Conservation (phyloP, 2,797 vertebrate genomes). For the Gallinago solitaria region DNA sequence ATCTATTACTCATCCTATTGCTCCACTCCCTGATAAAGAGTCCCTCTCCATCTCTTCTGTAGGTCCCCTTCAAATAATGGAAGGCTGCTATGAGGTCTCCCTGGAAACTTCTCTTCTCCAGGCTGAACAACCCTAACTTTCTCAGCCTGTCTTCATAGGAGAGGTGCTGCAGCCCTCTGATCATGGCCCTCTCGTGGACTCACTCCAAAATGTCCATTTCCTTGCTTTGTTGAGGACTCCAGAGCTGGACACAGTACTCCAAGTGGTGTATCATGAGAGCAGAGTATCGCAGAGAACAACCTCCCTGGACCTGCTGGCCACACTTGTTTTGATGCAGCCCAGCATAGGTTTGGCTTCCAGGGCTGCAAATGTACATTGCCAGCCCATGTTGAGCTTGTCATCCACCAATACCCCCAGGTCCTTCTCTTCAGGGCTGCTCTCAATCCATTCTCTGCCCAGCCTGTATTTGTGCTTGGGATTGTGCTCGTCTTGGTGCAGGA, state of each 20-base stretch:
- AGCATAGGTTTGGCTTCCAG: background rate
- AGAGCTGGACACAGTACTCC: background rate
- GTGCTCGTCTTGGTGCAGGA: background rate
- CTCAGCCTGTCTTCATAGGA: background rate
- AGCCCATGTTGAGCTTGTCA: background rate
- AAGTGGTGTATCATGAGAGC: background rate
- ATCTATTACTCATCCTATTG: background rate
- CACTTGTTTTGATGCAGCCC: background rate
- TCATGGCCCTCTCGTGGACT: background rate
- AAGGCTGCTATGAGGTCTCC: background rate
- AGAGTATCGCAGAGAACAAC: background rate
- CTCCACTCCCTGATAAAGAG: background rate
- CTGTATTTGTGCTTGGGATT: background rate
- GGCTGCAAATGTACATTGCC: background rate
- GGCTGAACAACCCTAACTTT: background rate
- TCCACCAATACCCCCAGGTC: background rate
- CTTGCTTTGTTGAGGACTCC: background rate
- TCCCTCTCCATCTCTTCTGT: background rate
- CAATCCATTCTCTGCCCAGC: background rate
- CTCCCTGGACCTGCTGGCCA: background rate
- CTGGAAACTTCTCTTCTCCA: background rate
- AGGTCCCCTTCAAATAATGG: background rate
- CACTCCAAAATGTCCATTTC: background rate
- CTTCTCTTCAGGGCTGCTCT: background rate
- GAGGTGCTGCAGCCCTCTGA: background rate